Evolutionary conservation across 1,140 invertebrate genomes (phyloP).

Genomic region (Yoshiicerus persimilis): DNA sequence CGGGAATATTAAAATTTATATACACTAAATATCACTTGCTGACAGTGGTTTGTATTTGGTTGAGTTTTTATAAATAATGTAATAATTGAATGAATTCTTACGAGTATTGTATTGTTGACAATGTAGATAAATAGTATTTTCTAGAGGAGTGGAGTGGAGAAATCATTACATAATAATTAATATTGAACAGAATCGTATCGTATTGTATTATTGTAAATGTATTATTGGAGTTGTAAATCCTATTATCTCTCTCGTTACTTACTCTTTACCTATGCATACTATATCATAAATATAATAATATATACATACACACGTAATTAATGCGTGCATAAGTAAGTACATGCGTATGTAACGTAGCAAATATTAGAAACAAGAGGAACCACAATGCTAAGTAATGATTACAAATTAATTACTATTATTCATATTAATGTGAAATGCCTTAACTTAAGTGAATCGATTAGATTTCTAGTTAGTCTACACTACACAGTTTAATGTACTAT

Average conservation of each 20-base stretch:
- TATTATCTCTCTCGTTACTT: background rate
- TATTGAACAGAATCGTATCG: background rate
- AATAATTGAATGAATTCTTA: background rate
- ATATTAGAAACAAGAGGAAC: background rate
- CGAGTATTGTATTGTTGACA: constrained; percentile 10
- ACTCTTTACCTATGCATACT: background rate
- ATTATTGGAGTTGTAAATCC: background rate
- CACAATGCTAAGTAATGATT: constrained; percentile 11
- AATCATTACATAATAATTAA: background rate
- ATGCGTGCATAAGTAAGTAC: background rate
- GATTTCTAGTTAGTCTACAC: background rate
- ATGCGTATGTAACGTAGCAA: background rate
- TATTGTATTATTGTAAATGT: background rate
- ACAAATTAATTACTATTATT: constrained; percentile 8
- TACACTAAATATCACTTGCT: background rate
- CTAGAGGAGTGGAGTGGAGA: background rate
- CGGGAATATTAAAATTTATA: background rate
- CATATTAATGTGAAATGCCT: background rate
- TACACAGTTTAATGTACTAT: background rate
- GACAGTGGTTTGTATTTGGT: background rate
- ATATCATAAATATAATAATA: background rate
- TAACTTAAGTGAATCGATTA: constrained; percentile 8
- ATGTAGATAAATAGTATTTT: constrained; percentile 19
- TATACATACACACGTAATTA: background rate
- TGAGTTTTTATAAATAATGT: background rate